Evolutionary conservation across 2,888 invertebrate species (phyloP).

Genomic region (Ochropacha duplaris): DNA sequence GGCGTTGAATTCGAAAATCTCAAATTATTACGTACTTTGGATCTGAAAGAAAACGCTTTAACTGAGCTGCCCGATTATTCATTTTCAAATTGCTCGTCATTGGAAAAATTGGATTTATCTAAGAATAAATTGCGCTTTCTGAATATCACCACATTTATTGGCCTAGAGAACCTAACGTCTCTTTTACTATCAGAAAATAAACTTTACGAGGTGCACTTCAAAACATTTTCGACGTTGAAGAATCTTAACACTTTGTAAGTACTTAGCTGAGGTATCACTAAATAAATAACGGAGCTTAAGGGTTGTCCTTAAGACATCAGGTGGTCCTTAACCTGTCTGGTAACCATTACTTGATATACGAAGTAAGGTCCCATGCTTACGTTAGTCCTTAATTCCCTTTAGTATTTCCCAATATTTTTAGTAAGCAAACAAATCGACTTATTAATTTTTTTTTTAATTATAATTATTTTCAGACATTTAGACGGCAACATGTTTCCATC

Average conservation of each 20-base stretch:
- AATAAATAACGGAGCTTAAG: background rate
- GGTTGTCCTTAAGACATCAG: background rate
- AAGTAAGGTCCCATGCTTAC: background rate
- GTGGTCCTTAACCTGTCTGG: background rate
- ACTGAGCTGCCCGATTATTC: constrained; percentile 78
- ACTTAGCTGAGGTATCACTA: constrained; percentile 8
- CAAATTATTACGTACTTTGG: constrained; percentile 83
- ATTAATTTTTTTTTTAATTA: background rate
- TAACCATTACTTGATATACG: background rate
- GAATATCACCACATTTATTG: constrained; percentile 83
- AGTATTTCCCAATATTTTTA: background rate
- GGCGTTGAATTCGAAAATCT: constrained; percentile 82
- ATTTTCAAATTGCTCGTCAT: constrained; percentile 80
- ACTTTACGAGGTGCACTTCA: constrained; percentile 84
- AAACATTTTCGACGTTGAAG: constrained; percentile 84
- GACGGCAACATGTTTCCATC: constrained; percentile 89
- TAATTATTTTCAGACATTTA: constrained; percentile 83
- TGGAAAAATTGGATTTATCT: constrained; percentile 87
- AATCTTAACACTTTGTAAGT: constrained; percentile 88
- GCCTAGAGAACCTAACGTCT: constrained; percentile 85
- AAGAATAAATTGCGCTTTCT: constrained; percentile 86
- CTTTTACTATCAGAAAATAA: constrained; percentile 88
- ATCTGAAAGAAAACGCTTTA: constrained; percentile 87
- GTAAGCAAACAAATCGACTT: too few species aligned
- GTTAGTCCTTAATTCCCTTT: background rate